Percentiles rank a stretch among this genome's conserved stretches.
These are phyloP conservation scores for Heliconius congener DNA, from an alignment of 1,140 invertebrate genomes.

Conservation along the genomic window DNA sequence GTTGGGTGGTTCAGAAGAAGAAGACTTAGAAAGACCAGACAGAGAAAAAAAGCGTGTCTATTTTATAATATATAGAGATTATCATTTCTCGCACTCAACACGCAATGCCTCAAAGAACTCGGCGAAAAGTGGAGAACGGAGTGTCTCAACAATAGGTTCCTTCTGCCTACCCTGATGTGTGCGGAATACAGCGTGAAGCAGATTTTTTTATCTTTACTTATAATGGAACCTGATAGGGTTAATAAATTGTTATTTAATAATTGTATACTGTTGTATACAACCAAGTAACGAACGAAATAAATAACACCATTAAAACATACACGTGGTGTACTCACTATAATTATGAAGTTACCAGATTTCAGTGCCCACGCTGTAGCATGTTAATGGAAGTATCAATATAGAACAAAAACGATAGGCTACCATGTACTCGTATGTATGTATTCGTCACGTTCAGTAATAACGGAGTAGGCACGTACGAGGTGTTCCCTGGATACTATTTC, in stretches of 20 bases:
- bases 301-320: not conserved
- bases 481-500: not conserved
- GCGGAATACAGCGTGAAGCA: too few species aligned
- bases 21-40: too few species aligned
- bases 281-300: too few species aligned
- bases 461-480: not conserved
- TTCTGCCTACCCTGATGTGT: too few species aligned
- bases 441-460: slow-evolving; percentile 2
- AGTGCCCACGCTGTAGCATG: not conserved
- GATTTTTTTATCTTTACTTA: too few species aligned
- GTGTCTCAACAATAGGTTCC: too few species aligned
- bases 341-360: not conserved
- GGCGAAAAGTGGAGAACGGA: too few species aligned
- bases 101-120: too few species aligned
- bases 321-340: not conserved
- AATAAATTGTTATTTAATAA: not conserved
- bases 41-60: too few species aligned
- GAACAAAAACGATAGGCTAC: not conserved
- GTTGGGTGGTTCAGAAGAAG: too few species aligned
- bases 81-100: too few species aligned
- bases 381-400: not conserved
- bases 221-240: not conserved
- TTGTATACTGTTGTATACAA: not conserved
- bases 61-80: too few species aligned
- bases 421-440: not conserved